These are phyloP conservation scores for Acronicta aceris DNA, from an alignment of 2,888 invertebrate species.

Conservation along the genomic window DNA sequence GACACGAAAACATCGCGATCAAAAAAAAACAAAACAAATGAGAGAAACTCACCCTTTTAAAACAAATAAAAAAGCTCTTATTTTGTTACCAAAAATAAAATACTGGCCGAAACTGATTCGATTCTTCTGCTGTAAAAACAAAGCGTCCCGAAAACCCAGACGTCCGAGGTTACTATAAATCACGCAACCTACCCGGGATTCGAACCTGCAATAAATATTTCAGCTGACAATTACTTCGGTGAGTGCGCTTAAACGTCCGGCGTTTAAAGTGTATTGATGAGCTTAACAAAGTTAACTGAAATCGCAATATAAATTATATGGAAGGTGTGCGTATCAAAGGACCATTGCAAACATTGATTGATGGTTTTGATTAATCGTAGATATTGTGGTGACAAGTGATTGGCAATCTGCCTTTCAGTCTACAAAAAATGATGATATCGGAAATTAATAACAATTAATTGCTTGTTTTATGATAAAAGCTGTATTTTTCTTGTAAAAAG, in stretches of 20 bases:
- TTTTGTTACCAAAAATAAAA: conserved; percentile 31
- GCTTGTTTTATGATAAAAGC: too few species aligned
- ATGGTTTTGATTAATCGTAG: too few species aligned
- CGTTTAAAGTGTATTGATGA: conserved; percentile 41
- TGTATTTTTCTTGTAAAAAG: too few species aligned
- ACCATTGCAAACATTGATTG: neutral
- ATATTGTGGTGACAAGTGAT: too few species aligned
- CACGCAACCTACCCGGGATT: conserved; percentile 55
- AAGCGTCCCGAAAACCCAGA: conserved; percentile 41
- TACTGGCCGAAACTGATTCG: conserved; percentile 39
- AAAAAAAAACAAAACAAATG: conserved; percentile 6
- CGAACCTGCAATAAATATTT: conserved; percentile 72
- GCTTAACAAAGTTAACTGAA: conserved; percentile 17
- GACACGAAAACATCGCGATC: too few species aligned
- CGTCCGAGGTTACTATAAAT: conserved; percentile 60
- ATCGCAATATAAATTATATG: neutral
- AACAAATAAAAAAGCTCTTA: conserved; percentile 23
- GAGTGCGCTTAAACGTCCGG: conserved; percentile 43
- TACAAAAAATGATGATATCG: too few species aligned
- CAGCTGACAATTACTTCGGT: conserved; percentile 72
- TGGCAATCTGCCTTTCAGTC: too few species aligned
- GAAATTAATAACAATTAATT: too few species aligned
- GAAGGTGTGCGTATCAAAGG: neutral
- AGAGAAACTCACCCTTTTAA: conserved; percentile 9
- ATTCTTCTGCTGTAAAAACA: conserved; percentile 50